phyloP scores from a whole-genome alignment of 2,888 invertebrate genomes.

The Belgica antarctica region DNA sequence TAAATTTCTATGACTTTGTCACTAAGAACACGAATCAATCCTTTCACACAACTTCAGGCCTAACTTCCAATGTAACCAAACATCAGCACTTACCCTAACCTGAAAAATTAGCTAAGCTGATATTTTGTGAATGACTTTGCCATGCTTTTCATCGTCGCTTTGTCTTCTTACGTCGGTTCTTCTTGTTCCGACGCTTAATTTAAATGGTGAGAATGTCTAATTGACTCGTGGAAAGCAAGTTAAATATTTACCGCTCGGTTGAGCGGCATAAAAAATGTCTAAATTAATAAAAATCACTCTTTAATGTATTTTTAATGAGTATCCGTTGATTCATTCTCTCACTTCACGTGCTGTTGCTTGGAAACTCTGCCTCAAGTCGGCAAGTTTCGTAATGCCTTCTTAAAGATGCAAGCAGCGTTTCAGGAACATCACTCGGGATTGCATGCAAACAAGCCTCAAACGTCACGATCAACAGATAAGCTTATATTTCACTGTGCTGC shows the following conservation, averaged over 20 bases:
- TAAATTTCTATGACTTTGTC: too few relatives aligned
- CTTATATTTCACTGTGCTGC: neutral
- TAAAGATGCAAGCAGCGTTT: neutral
- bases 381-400: neutral
- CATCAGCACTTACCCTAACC: too few relatives aligned
- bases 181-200: too few relatives aligned
- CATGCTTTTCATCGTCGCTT: too few relatives aligned
- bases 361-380: neutral
- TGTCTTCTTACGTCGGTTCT: too few relatives aligned
- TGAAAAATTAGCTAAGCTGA: too few relatives aligned
- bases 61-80: too few relatives aligned
- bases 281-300: conserved; percentile 9
- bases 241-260: neutral
- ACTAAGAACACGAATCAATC: too few relatives aligned
- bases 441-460: conserved; percentile 13
- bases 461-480: conserved; percentile 16
- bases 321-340: neutral
- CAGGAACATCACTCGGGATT: neutral
- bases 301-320: conserved; percentile 26
- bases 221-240: neutral
- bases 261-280: neutral
- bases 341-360: neutral
- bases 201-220: too few relatives aligned
- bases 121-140: too few relatives aligned
- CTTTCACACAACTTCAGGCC: too few relatives aligned